Evolutionary conservation across 2,113 vertebrate genomes (phyloP).

Genomic region (Turdus rufiventris): DNA sequence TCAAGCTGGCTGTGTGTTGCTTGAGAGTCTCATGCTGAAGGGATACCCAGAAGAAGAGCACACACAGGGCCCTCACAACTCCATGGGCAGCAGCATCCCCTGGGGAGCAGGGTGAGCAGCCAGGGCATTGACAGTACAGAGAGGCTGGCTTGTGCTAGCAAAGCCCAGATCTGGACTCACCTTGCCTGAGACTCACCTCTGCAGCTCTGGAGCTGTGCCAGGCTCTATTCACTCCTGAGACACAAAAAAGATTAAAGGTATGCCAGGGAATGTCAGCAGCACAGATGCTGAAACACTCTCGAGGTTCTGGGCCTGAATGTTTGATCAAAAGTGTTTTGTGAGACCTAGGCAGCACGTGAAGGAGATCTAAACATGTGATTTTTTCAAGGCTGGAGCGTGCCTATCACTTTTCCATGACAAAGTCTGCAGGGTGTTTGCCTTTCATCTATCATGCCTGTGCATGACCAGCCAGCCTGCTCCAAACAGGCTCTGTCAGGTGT

Average conservation of each 20-base stretch:
- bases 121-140: background rate
- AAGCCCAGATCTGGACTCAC: background rate
- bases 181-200: background rate
- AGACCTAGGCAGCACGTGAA: background rate
- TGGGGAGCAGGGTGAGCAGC: background rate
- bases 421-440: background rate
- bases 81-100: accelerated
- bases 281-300: background rate
- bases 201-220: background rate
- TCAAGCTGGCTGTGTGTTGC: background rate
- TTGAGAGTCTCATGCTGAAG: background rate
- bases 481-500: background rate
- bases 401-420: background rate
- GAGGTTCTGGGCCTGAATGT: background rate
- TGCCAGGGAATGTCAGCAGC: background rate
- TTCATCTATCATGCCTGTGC: background rate
- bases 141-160: background rate
- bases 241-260: background rate
- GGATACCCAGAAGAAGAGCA: background rate
- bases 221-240: background rate
- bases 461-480: background rate
- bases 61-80: background rate
- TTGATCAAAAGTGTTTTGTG: background rate
- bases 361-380: background rate
- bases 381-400: background rate